phyloP scores from a whole-genome alignment of 2,797 vertebrate species.

The Notamacropus eugenii region DNA sequence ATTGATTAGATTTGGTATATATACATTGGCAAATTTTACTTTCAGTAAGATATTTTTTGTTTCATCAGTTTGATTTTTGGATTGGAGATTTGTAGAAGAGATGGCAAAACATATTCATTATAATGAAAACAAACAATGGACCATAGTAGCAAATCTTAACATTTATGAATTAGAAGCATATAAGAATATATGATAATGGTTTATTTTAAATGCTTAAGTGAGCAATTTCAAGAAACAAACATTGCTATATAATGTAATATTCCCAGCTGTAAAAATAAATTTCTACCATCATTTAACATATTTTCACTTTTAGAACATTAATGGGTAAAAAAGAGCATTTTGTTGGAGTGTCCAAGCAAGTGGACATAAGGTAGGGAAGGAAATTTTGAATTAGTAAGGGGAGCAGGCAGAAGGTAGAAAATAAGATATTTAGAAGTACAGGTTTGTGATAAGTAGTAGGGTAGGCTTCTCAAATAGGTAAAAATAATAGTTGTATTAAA shows the following conservation, averaged over 20 bases:
- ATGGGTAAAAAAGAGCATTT: slow-evolving; percentile 30
- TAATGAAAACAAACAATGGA: slow-evolving; percentile 70
- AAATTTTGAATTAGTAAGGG: background rate
- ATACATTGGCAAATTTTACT: slow-evolving; percentile 40
- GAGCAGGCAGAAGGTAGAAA: background rate
- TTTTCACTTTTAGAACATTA: slow-evolving; percentile 51
- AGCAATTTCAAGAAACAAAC: slow-evolving; percentile 74
- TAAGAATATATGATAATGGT: slow-evolving; percentile 64
- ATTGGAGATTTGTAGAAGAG: slow-evolving; percentile 50
- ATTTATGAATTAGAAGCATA: slow-evolving; percentile 58
- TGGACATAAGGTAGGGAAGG: background rate
- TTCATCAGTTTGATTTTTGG: slow-evolving; percentile 47
- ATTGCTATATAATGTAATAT: slow-evolving; percentile 22
- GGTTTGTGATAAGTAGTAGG: background rate
- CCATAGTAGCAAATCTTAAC: slow-evolving; percentile 69
- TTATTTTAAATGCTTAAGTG: slow-evolving; percentile 77
- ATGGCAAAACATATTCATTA: slow-evolving; percentile 49
- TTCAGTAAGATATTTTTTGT: slow-evolving; percentile 28
- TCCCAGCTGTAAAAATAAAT: slow-evolving; percentile 58
- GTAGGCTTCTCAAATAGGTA: background rate
- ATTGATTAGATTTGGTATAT: slow-evolving; percentile 7
- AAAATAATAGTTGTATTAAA: background rate
- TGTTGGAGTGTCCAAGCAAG: slow-evolving; percentile 15
- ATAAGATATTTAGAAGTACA: background rate
- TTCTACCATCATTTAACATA: slow-evolving; percentile 61